Evolutionary conservation across 2,888 invertebrate species (phyloP).

Genomic region (Ephialtes manifestator): DNA sequence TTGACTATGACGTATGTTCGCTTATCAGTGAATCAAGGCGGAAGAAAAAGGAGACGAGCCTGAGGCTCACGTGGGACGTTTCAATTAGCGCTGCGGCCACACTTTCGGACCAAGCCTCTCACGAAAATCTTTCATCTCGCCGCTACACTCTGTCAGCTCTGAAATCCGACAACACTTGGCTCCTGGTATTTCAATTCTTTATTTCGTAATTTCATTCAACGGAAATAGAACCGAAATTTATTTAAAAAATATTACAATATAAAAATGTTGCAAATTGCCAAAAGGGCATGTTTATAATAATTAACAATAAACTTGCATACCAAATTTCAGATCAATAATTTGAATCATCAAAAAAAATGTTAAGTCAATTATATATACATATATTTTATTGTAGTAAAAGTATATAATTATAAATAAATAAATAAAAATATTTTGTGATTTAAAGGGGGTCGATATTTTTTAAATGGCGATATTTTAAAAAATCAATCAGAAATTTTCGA

Average conservation of each 20-base stretch:
- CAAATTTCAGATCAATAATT: too few relatives aligned
- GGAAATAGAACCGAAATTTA: background rate
- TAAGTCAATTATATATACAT: too few relatives aligned
- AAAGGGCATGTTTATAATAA: background rate
- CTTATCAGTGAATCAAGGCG: background rate
- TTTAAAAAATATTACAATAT: background rate
- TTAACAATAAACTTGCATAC: too few relatives aligned
- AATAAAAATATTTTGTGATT: too few relatives aligned
- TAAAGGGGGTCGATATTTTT: too few relatives aligned
- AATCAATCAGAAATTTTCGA: too few relatives aligned
- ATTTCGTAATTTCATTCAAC: slow-evolving; percentile 1
- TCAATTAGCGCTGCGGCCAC: slow-evolving; percentile 36
- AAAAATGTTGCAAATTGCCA: background rate
- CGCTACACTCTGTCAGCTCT: slow-evolving; percentile 8
- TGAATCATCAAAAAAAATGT: too few relatives aligned
- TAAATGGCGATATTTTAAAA: too few relatives aligned
- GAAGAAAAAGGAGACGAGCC: background rate
- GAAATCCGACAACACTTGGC: background rate
- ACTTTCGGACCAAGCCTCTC: slow-evolving; percentile 14
- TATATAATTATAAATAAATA: too few relatives aligned
- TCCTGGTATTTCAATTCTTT: background rate
- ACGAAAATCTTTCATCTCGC: slow-evolving; percentile 40
- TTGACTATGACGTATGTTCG: background rate
- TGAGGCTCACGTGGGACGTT: slow-evolving; percentile 25
- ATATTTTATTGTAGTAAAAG: too few relatives aligned